phyloP scores from a whole-genome alignment of 2,797 vertebrate species.

The Meriones psammophilus region DNA sequence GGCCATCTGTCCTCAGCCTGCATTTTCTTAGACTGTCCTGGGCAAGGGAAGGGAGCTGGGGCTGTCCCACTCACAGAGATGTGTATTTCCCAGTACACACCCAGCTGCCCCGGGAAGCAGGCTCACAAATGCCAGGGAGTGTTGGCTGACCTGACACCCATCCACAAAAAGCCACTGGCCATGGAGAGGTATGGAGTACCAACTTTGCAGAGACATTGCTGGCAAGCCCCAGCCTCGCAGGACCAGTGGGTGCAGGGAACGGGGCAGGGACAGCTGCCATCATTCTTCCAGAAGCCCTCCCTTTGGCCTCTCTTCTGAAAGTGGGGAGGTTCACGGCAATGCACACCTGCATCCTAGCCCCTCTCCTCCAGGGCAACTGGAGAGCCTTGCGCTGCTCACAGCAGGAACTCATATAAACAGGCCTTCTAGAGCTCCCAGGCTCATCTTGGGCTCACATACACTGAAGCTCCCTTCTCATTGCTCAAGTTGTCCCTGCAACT shows the following conservation, averaged over 20 bases:
- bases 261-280: accelerated
- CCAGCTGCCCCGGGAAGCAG: accelerated
- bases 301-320: background rate
- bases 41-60: too few species aligned
- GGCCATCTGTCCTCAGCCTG: accelerated
- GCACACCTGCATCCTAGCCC: background rate
- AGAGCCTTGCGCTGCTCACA: background rate
- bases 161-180: too few species aligned
- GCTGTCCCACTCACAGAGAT: accelerated
- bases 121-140: accelerated
- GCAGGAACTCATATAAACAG: accelerated
- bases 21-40: background rate
- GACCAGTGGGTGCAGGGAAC: accelerated
- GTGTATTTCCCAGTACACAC: too few species aligned
- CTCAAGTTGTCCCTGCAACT: background rate
- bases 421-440: accelerated
- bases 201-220: background rate
- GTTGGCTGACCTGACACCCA: too few species aligned
- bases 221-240: accelerated
- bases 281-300: background rate
- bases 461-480: background rate
- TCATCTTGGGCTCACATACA: accelerated
- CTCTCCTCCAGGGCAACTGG: background rate
- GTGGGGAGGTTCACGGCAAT: accelerated
- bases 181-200: accelerated